phyloP scores from a whole-genome alignment of 2,113 vertebrate genomes.

The Chaenogobius annularis region DNA sequence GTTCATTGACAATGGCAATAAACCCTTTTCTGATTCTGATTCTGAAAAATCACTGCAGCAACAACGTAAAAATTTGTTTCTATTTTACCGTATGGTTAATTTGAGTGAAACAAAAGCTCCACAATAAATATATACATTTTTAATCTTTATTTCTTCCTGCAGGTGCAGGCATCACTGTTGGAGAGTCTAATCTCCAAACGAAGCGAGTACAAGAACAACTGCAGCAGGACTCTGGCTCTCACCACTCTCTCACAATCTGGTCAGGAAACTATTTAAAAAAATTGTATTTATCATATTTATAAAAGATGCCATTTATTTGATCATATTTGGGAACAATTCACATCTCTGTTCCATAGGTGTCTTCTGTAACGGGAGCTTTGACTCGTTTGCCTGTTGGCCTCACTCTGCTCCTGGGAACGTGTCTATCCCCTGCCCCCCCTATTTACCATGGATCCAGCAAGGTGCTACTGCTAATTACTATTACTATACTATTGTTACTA shows the following conservation, averaged over 20 bases:
- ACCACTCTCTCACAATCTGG: slow-evolving; percentile 63
- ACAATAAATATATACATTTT: too few relatives aligned
- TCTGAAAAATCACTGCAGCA: too few relatives aligned
- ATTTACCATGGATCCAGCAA: slow-evolving; percentile 84
- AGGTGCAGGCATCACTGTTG: slow-evolving; percentile 83
- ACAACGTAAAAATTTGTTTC: too few relatives aligned
- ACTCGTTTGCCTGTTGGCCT: slow-evolving; percentile 90
- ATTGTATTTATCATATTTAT: neutral
- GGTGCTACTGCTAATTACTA: slow-evolving; percentile 67
- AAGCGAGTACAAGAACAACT: slow-evolving; percentile 84
- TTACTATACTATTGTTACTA: neutral
- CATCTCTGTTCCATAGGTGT: slow-evolving; percentile 70
- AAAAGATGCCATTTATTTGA: neutral
- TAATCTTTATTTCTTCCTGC: neutral
- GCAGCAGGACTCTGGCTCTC: slow-evolving; percentile 76
- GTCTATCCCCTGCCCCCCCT: slow-evolving; percentile 89
- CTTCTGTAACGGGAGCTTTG: slow-evolving; percentile 88
- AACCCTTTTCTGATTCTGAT: too few relatives aligned
- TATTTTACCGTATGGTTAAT: too few relatives aligned
- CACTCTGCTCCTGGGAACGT: slow-evolving; percentile 88
- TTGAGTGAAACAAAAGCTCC: too few relatives aligned
- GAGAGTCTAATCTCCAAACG: slow-evolving; percentile 82
- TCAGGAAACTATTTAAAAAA: slow-evolving; percentile 51
- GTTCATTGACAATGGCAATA: too few relatives aligned
- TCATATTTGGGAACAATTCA: neutral